Evolutionary conservation across 2,113 vertebrate genomes (phyloP).

Genomic region (Alaudala cheleensis): DNA sequence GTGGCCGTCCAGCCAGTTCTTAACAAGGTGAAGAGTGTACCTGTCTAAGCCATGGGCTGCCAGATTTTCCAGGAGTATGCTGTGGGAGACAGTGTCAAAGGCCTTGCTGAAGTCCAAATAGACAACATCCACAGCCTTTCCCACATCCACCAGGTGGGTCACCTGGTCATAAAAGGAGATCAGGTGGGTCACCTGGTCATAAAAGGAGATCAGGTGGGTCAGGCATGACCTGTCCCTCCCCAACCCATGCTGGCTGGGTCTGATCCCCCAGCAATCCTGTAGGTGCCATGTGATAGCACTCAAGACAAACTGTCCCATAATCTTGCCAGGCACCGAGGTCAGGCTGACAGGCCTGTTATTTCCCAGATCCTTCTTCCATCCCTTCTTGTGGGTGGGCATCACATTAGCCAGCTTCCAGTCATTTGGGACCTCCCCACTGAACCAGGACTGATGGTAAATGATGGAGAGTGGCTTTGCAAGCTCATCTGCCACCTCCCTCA

Average conservation of each 20-base stretch:
- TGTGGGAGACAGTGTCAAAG: not conserved
- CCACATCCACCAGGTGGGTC: not conserved
- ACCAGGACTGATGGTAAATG: not conserved
- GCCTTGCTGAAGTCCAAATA: not conserved
- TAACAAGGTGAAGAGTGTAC: not conserved
- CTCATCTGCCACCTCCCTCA: not conserved
- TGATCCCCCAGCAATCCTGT: not conserved
- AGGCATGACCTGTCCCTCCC: not conserved
- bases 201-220: not conserved
- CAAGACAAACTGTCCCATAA: not conserved
- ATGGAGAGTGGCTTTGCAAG: not conserved
- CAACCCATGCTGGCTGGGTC: not conserved
- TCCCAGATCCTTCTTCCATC: not conserved
- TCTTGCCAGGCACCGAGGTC: not conserved
- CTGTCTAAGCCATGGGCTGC: not conserved
- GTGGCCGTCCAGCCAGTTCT: not conserved
- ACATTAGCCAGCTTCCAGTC: not conserved
- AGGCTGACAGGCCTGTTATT: not conserved
- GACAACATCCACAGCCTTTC: not conserved
- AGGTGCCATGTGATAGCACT: not conserved
- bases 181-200: not conserved
- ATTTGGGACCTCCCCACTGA: not conserved
- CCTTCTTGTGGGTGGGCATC: not conserved
- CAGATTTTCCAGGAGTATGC: not conserved
- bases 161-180: too few relatives aligned